phyloP scores from a whole-genome alignment of 2,113 vertebrate species.

The rat (Rattus norvegicus) region DNA sequence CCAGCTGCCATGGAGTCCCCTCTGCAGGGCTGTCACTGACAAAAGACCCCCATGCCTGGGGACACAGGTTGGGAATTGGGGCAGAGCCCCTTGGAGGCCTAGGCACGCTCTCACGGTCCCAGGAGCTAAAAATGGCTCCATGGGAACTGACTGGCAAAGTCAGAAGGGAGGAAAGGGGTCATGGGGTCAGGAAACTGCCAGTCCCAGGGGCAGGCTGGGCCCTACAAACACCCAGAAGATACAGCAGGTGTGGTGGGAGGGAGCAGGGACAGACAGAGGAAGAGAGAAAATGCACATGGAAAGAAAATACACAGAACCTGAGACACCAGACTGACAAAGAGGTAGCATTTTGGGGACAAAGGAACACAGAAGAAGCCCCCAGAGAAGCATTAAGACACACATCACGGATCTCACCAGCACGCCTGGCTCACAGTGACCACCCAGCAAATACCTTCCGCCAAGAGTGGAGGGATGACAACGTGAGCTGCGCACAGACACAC shows the following conservation, averaged over 20 bases:
- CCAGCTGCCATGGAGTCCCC: background rate
- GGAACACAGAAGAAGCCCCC: constrained; percentile 58
- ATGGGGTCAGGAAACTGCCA: background rate
- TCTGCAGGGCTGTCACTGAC: background rate
- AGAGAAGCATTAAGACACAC: constrained; percentile 32
- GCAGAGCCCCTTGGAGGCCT: constrained; percentile 67
- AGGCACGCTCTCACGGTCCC: constrained; percentile 55
- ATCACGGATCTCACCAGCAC: background rate
- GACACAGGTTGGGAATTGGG: constrained; percentile 63
- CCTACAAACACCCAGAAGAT: constrained; percentile 8
- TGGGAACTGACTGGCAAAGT: constrained; percentile 75
- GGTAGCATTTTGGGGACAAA: constrained; percentile 74
- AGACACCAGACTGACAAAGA: constrained; percentile 79
- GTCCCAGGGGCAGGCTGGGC: background rate
- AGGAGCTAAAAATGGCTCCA: constrained; percentile 83
- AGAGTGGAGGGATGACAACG: background rate
- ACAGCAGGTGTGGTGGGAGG: background rate
- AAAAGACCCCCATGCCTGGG: background rate
- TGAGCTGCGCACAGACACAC: background rate
- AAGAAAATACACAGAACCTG: constrained; percentile 59
- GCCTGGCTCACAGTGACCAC: constrained; percentile 25
- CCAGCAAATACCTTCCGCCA: constrained; percentile 64
- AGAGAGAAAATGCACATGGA: background rate
- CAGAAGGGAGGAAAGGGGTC: background rate
- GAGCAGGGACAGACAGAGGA: background rate